Conservation (phyloP, 2,113 vertebrate genomes). For the Tauraco erythrolophus region DNA sequence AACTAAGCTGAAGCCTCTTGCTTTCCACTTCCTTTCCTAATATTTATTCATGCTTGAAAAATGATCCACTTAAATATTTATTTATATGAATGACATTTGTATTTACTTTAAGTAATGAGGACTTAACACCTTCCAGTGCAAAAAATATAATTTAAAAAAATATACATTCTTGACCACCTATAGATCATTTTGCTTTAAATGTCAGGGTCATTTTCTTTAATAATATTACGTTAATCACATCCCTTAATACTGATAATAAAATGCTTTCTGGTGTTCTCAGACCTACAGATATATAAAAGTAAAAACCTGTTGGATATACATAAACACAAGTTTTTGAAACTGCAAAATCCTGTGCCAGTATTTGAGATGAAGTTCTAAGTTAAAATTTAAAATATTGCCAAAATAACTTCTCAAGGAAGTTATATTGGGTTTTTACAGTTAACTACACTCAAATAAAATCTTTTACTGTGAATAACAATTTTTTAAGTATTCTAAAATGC, state of each 20-base stretch:
- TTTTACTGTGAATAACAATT: slow-evolving; percentile 3
- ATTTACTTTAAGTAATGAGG: not conserved
- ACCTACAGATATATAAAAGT: not conserved
- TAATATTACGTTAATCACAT: not conserved
- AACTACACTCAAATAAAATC: not conserved
- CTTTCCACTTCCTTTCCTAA: not conserved
- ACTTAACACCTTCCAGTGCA: not conserved
- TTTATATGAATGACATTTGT: not conserved
- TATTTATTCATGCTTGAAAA: not conserved
- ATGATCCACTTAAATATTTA: not conserved
- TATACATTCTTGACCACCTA: not conserved
- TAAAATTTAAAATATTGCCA: not conserved
- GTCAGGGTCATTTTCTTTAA: slow-evolving; percentile 6
- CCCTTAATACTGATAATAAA: slow-evolving; percentile 31
- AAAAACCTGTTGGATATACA: not conserved
- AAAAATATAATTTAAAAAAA: not conserved
- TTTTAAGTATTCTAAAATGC: slow-evolving; percentile 16
- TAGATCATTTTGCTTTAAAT: not conserved
- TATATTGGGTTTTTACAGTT: not conserved
- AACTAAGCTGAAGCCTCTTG: not conserved
- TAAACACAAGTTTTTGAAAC: not conserved
- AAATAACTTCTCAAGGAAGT: not conserved
- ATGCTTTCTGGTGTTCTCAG: not conserved
- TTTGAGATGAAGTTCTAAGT: not conserved
- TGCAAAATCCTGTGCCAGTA: not conserved